Base-by-base conservation (phyloP, 2,888 invertebrate genomes). In the Leptinotarsa rubiginosa region DNA sequence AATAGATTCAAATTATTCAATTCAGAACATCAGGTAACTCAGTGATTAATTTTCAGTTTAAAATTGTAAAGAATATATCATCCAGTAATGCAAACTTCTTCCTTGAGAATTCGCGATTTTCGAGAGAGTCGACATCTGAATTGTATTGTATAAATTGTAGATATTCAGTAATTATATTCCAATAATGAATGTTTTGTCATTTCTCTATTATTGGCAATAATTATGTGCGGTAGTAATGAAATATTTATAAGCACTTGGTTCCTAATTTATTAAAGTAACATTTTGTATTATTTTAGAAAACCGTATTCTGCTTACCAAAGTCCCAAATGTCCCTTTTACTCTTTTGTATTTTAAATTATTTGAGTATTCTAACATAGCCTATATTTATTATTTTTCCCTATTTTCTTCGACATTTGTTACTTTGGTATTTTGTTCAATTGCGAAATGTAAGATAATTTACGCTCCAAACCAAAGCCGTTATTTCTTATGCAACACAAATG, bases 201-300 rank as follows among this genome's bases (percentile, higher is more conserved):
- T 83, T 84, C 80, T 72, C 70, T 75, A 83, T 83, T 84, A 85
- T 83, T 85, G 84, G 84, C 82, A 86, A 85, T 86, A 85, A 86
- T 75, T 75, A 75, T 78, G 77, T 79, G 80, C 85, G 84, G 85
- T 84, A 85, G 85, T 86, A 84, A 86, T 83, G 84, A 84, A 82
- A 83, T 84, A 85, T 85, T 85, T 86, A 85, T 86, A 87, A 87
- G 86, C 87, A 87, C 87, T 86, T 86, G 87, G 87, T 87, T 87
- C 87, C 87, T 87, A 87, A 87, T 86, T 86, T 87, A 86, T 86
- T 86, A 82, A 79, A 84, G 81, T 83, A 84, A 84, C 81, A 80
- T 83, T 85, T 84, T 85, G 83, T 85, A 84, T 85, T 82, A 81
- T 85, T 85, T 85, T 85, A 85, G 83, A 83, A 82, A 81, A 83